Percentiles rank a stretch among this genome's conserved stretches.
Conservation (phyloP, 2,888 invertebrate genomes). For the Deroplatys truncata region DNA sequence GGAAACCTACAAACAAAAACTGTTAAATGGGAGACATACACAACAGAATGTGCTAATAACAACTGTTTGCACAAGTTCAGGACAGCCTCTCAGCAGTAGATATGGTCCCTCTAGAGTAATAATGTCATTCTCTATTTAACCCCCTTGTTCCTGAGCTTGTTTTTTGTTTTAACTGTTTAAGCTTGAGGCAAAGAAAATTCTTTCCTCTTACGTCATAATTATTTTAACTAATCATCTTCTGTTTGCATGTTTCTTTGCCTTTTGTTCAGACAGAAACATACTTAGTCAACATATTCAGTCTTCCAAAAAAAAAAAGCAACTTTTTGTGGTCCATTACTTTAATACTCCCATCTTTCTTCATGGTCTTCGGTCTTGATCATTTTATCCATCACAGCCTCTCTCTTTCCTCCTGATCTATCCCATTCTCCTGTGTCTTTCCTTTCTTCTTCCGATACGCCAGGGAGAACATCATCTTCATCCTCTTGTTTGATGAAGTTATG, state of each 20-base stretch:
- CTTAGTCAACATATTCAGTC: neutral
- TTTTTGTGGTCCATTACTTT: neutral
- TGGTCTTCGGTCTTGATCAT: constrained; percentile 32
- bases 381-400: constrained; percentile 20
- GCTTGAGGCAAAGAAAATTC: neutral
- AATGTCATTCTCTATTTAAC: neutral
- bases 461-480: constrained; percentile 36
- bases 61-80: neutral
- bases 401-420: constrained; percentile 21
- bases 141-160: neutral
- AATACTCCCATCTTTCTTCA: constrained; percentile 33
- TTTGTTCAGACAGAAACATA: neutral
- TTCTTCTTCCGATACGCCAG: constrained; percentile 28
- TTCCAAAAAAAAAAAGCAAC: neutral
- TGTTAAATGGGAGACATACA: neutral
- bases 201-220: neutral
- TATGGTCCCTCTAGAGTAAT: constrained; percentile 13
- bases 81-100: neutral
- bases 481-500: constrained; percentile 38
- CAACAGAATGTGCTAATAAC: neutral
- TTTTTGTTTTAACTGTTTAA: neutral
- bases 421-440: constrained; percentile 30
- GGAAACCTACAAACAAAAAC: neutral
- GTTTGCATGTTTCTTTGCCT: neutral
- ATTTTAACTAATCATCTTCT: neutral